A percentile compares a stretch with the other conserved stretches of the same genome.
Conservation (phyloP, 1,140 invertebrate genomes). For the Trachymyrmex septentrionalis region DNA sequence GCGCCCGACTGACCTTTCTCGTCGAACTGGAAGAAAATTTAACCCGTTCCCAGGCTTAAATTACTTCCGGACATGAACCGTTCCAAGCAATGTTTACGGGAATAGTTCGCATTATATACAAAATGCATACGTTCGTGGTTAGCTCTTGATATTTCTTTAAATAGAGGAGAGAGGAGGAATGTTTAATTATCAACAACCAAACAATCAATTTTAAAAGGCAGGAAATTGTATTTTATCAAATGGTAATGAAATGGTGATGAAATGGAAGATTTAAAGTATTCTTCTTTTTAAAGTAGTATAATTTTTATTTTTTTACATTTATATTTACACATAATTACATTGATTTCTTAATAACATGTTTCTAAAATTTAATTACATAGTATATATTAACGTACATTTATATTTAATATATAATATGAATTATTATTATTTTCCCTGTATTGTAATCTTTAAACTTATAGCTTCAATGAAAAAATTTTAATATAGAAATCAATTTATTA, state of each 20-base stretch:
- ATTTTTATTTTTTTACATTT: background rate
- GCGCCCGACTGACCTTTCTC: constrained; percentile 58
- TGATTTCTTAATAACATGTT: background rate
- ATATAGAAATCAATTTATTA: constrained; percentile 19
- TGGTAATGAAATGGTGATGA: too few relatives aligned
- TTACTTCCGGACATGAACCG: constrained; percentile 60
- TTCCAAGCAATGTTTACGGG: constrained; percentile 41
- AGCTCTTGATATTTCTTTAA: constrained; percentile 9
- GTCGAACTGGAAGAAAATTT: constrained; percentile 65
- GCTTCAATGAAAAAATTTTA: background rate
- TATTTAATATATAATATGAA: background rate
- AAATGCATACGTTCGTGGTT: constrained; percentile 19
- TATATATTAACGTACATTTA: background rate
- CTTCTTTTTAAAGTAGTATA: background rate
- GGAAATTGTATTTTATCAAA: background rate
- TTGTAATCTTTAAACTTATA: background rate
- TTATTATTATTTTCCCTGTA: background rate
- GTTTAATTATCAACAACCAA: constrained; percentile 8
- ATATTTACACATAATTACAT: background rate
- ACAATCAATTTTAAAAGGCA: background rate
- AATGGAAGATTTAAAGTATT: background rate
- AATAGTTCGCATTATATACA: constrained; percentile 25
- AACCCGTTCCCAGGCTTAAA: constrained; percentile 58
- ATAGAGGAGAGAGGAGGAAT: background rate
- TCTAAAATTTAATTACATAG: background rate